phyloP scores from a whole-genome alignment of 2,888 invertebrate genomes.

The Stenchaetothrips biformis region DNA sequence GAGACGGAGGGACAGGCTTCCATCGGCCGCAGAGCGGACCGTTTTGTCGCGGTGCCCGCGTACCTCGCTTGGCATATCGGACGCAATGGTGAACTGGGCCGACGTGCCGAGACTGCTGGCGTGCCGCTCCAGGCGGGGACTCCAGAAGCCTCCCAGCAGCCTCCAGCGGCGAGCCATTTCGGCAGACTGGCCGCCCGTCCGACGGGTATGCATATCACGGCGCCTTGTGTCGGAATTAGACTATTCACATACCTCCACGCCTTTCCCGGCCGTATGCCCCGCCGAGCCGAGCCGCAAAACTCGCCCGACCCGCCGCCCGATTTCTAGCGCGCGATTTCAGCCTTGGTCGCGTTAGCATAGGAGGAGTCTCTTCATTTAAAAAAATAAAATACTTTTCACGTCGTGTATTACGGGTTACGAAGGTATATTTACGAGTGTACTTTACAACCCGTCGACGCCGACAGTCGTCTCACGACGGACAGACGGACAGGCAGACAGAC shows the following conservation, averaged over 20 bases:
- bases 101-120: not conserved
- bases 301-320: too few relatives aligned
- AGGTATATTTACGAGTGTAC: too few relatives aligned
- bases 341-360: too few relatives aligned
- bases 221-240: not conserved
- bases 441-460: too few relatives aligned
- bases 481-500: too few relatives aligned
- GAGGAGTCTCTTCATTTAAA: too few relatives aligned
- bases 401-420: too few relatives aligned
- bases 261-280: not conserved
- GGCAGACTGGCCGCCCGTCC: not conserved
- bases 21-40: not conserved
- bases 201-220: slow-evolving; percentile 14
- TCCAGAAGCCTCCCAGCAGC: too few relatives aligned
- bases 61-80: not conserved
- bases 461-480: too few relatives aligned
- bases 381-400: too few relatives aligned
- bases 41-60: not conserved
- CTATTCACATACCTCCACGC: not conserved
- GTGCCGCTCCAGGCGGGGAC: not conserved
- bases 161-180: not conserved
- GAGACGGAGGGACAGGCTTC: not conserved
- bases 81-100: not conserved
- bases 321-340: too few relatives aligned
- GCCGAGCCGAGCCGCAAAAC: not conserved